Conservation (phyloP, 1,140 invertebrate genomes). For the Leucophenga varia region DNA sequence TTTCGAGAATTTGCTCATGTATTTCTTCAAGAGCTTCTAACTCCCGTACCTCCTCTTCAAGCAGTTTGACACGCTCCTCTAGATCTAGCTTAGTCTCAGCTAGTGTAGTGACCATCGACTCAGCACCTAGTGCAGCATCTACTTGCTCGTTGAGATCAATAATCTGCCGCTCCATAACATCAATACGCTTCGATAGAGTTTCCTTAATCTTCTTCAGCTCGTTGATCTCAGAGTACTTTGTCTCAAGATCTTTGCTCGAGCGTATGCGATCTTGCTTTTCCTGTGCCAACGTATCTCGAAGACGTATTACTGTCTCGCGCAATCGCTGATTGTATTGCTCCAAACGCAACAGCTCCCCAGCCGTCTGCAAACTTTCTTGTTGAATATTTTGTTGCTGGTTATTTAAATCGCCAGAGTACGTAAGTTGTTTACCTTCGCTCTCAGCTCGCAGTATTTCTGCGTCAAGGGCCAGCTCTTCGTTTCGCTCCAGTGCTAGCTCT, state of each 20-base stretch:
- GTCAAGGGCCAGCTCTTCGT: slow-evolving; percentile 90
- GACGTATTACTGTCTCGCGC: slow-evolving; percentile 87
- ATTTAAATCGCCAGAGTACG: slow-evolving; percentile 5
- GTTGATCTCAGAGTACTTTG: slow-evolving; percentile 80
- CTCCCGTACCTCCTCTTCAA: slow-evolving; percentile 90
- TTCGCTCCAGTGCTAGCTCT: slow-evolving; percentile 80
- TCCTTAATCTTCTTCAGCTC: slow-evolving; percentile 83
- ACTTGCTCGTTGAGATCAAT: slow-evolving; percentile 70
- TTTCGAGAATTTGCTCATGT: slow-evolving; percentile 75
- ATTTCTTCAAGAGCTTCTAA: slow-evolving; percentile 78
- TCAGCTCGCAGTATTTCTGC: slow-evolving; percentile 89
- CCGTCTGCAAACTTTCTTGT: slow-evolving; percentile 56
- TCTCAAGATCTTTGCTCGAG: slow-evolving; percentile 86
- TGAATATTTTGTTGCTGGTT: slow-evolving; percentile 42
- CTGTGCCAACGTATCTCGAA: slow-evolving; percentile 88
- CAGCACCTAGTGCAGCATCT: slow-evolving; percentile 93
- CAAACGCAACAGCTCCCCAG: slow-evolving; percentile 86
- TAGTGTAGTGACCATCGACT: slow-evolving; percentile 96
- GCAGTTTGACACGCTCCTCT: slow-evolving; percentile 82
- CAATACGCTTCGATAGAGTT: slow-evolving; percentile 70
- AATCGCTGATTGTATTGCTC: slow-evolving; percentile 91
- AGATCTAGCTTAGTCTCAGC: slow-evolving; percentile 89
- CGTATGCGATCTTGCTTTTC: slow-evolving; percentile 91
- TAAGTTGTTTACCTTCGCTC: slow-evolving; percentile 60
- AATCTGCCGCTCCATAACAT: slow-evolving; percentile 84